Evolutionary conservation across 2,113 vertebrate genomes (phyloP).

Genomic region (Corynorhinus townsendii): DNA sequence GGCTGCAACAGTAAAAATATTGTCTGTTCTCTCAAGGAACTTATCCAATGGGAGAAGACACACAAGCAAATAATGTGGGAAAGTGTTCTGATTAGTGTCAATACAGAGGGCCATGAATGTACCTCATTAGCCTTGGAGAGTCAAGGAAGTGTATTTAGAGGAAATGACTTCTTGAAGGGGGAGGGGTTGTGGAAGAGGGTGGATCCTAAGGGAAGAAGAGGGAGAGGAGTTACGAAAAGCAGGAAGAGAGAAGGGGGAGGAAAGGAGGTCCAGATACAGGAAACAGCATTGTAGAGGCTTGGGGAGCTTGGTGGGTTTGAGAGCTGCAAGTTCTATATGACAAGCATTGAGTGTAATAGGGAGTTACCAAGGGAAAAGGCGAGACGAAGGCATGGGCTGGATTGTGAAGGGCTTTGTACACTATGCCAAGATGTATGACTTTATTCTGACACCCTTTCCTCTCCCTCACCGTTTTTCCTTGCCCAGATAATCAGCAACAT

Average conservation of each 20-base stretch:
- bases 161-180: constrained; percentile 15
- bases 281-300: neutral
- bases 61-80: neutral
- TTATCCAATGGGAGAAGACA: constrained; percentile 8
- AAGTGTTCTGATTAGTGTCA: neutral
- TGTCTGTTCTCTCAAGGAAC: neutral
- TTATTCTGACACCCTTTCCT: neutral
- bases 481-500: constrained; percentile 85
- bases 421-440: neutral
- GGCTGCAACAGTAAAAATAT: neutral
- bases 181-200: neutral
- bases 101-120: neutral
- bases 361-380: neutral
- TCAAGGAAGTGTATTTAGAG: constrained; percentile 2
- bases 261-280: neutral
- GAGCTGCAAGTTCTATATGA: too few relatives aligned
- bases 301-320: neutral
- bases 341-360: neutral
- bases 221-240: neutral
- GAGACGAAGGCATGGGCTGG: neutral
- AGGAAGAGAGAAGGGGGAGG: neutral
- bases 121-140: neutral
- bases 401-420: neutral
- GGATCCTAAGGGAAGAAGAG: neutral
- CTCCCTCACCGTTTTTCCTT: constrained; percentile 5